Percentiles rank a stretch among this genome's conserved stretches.
These are phyloP conservation scores for Penaeus vannamei DNA, from an alignment of 1,140 invertebrate genomes.

Conservation along the genomic window DNA sequence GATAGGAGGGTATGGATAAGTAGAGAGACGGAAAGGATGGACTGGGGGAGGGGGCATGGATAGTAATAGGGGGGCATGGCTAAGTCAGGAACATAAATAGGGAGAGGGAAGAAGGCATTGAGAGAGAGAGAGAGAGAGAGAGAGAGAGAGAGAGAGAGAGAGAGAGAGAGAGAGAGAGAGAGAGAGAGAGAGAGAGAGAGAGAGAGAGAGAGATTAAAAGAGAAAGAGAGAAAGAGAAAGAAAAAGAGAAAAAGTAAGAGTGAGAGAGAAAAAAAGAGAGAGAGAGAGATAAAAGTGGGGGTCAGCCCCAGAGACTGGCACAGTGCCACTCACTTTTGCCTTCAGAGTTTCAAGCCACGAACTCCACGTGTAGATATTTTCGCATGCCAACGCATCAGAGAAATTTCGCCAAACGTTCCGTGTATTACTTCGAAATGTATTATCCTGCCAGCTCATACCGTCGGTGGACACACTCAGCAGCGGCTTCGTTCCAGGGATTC, in stretches of 20 bases:
- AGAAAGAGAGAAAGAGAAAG: background rate
- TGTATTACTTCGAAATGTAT: constrained; percentile 2
- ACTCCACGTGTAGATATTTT: no score
- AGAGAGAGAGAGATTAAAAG: background rate
- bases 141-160: no score
- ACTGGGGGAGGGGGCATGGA: background rate
- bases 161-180: background rate
- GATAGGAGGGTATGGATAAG: no score
- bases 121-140: no score
- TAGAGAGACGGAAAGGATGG: background rate
- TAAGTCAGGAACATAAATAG: background rate
- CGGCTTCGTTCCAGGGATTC: background rate
- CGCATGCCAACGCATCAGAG: background rate
- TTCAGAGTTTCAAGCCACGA: no score
- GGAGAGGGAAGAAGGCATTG: background rate
- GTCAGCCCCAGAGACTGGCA: no score
- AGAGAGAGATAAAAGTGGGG: background rate
- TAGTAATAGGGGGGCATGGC: background rate
- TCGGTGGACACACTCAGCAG: background rate
- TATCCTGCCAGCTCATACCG: constrained; percentile 31
- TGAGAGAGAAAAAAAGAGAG: background rate
- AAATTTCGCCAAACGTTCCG: background rate
- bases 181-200: background rate
- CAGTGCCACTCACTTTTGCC: no score
- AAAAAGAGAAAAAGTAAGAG: background rate